Conservation (phyloP, 2,113 vertebrate species). For the Ifrita kowaldi region DNA sequence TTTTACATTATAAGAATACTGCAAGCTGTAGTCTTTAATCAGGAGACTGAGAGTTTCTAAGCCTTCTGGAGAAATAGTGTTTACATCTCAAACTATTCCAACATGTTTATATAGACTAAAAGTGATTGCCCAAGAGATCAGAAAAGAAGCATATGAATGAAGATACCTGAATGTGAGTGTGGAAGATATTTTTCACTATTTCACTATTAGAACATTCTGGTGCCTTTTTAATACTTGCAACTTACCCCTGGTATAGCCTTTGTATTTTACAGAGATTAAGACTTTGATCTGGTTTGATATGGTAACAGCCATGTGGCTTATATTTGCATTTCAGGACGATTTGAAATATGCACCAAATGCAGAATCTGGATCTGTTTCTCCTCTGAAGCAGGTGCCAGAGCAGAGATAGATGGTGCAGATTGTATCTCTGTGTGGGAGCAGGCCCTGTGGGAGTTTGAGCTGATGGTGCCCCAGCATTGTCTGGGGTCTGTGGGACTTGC, state of each 20-base stretch:
- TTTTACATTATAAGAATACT: not conserved
- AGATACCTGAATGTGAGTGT: not conserved
- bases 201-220: not conserved
- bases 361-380: not conserved
- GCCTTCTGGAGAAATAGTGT: not conserved
- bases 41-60: not conserved
- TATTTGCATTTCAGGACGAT: not conserved
- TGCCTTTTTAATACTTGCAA: not conserved
- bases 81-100: not conserved
- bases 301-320: not conserved
- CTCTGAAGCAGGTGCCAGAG: not conserved
- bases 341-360: not conserved
- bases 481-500: not conserved
- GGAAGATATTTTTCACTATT: not conserved
- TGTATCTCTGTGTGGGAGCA: not conserved
- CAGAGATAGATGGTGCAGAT: not conserved
- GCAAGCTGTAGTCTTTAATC: not conserved
- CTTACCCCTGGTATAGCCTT: not conserved
- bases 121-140: not conserved
- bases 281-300: not conserved
- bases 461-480: not conserved
- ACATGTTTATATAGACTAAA: not conserved
- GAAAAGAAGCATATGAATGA: not conserved
- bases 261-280: not conserved
- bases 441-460: fast-evolving